Conservation (phyloP, 2,888 invertebrate genomes). For the Ophion ventricosus region DNA sequence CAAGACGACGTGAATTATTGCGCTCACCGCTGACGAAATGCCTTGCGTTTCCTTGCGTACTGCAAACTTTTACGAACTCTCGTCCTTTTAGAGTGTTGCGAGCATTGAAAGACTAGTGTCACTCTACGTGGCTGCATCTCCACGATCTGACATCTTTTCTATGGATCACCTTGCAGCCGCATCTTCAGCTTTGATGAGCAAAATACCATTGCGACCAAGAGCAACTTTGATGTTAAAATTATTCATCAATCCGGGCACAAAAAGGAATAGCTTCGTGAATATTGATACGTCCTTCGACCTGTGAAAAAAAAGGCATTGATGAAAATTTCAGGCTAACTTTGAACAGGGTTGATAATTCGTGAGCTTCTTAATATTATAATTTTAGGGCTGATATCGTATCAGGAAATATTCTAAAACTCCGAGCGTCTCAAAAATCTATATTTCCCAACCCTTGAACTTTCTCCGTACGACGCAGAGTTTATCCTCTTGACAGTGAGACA, state of each 20-base stretch:
- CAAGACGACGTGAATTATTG: conserved; percentile 75
- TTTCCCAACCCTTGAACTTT: conserved; percentile 23
- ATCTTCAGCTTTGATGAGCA: neutral
- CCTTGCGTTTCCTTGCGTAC: neutral
- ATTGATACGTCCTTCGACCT: neutral
- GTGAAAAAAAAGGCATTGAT: neutral
- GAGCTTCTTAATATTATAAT: conserved; percentile 28
- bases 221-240: neutral
- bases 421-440: conserved; percentile 7
- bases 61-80: neutral
- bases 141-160: too few relatives aligned
- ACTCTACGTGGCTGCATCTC: too few relatives aligned
- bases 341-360: conserved; percentile 23
- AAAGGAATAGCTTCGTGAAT: neutral
- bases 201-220: too few relatives aligned
- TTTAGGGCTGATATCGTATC: conserved; percentile 4
- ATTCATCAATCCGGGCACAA: neutral
- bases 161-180: neutral
- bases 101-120: neutral
- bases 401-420: neutral
- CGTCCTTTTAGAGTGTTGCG: neutral
- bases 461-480: conserved; percentile 38
- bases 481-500: conserved; percentile 47
- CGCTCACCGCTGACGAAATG: conserved; percentile 43
- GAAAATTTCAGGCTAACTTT: neutral